phyloP scores from a whole-genome alignment of 1,140 invertebrate species.

The Philotrypesis tridentata region DNA sequence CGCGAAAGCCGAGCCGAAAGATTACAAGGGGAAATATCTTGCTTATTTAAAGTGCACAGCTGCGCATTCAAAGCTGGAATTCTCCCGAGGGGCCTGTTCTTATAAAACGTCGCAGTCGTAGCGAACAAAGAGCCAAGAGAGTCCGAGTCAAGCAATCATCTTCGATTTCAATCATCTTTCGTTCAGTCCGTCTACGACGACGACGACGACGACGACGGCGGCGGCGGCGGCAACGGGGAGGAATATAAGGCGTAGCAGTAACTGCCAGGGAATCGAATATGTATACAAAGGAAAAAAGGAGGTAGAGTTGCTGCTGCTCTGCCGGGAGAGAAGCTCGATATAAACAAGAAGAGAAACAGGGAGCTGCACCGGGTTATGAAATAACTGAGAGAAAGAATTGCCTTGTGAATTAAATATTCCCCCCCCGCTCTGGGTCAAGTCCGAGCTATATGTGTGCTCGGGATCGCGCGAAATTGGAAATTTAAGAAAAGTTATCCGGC shows the following conservation, averaged over 20 bases:
- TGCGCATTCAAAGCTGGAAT: not conserved
- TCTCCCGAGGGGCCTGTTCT: not conserved
- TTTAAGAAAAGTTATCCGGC: not conserved
- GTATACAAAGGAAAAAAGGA: not conserved
- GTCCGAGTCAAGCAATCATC: slow-evolving; percentile 49
- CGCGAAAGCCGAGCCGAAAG: slow-evolving; percentile 3
- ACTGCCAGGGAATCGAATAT: not conserved
- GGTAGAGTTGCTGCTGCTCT: not conserved
- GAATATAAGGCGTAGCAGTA: not conserved
- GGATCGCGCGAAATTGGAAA: too few species aligned
- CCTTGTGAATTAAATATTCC: not conserved
- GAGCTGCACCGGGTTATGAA: not conserved
- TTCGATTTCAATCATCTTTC: slow-evolving; percentile 60
- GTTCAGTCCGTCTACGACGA: not conserved
- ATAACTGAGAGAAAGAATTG: not conserved
- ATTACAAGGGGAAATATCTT: slow-evolving; percentile 17
- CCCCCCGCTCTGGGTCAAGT: too few species aligned
- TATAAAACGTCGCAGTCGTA: not conserved
- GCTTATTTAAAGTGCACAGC: slow-evolving; percentile 10
- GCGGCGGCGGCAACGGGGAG: not conserved
- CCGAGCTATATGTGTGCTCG: not conserved
- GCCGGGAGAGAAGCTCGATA: not conserved
- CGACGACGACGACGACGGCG: not conserved
- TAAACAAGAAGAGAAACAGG: not conserved
- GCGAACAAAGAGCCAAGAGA: slow-evolving; percentile 42